Conservation (phyloP, 2,113 vertebrate genomes). For the Cavia aperea region DNA sequence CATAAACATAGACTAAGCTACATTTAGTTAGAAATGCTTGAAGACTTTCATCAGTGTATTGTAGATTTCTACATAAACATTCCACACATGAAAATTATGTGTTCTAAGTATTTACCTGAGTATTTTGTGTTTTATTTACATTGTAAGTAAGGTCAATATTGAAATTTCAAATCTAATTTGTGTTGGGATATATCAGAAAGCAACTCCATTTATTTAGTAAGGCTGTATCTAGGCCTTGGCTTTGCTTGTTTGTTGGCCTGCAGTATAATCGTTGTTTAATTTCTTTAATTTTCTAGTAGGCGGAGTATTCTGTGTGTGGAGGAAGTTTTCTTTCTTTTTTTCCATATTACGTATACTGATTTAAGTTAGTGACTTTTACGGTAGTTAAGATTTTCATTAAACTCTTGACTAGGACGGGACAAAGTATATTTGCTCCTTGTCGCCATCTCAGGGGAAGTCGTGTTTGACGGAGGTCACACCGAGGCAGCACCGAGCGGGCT, state of each 20-base stretch:
- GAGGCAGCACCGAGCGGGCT: not conserved
- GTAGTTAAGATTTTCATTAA: not conserved
- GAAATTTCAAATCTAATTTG: not conserved
- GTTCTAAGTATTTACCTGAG: not conserved
- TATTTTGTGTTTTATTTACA: not conserved
- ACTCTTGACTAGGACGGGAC: too few species aligned
- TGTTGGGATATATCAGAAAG: not conserved
- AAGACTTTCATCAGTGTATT: not conserved
- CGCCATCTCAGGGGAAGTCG: not conserved
- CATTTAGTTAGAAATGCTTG: not conserved
- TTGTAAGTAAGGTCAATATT: not conserved
- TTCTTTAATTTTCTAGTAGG: not conserved
- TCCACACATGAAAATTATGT: not conserved
- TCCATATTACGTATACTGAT: not conserved
- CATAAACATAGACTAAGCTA: too few species aligned
- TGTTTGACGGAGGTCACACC: not conserved
- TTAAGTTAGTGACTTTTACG: not conserved
- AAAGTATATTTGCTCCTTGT: not conserved
- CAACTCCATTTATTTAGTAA: not conserved
- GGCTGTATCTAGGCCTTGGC: not conserved
- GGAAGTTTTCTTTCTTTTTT: not conserved
- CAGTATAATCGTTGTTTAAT: not conserved
- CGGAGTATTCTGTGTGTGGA: not conserved
- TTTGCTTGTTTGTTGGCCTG: not conserved
- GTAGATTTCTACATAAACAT: too few species aligned